phyloP scores from a whole-genome alignment of 2,888 invertebrate species.

The Phalera bucephala region DNA sequence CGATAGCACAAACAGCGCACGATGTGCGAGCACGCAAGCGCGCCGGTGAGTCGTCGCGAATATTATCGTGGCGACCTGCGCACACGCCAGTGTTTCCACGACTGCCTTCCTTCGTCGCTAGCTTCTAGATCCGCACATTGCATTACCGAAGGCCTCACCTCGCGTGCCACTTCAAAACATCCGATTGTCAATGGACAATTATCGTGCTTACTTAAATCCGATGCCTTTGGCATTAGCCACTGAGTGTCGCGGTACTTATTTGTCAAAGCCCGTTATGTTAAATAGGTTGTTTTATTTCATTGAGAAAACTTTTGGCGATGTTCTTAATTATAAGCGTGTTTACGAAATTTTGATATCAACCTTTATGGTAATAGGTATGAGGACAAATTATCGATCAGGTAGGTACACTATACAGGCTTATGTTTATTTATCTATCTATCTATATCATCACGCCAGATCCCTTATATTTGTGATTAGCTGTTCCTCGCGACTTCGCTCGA shows the following conservation, averaged over 20 bases:
- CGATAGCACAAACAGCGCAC: conserved; percentile 47
- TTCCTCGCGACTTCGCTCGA: too few species aligned
- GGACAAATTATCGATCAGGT: too few species aligned
- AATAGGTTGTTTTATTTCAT: too few species aligned
- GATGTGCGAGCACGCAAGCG: conserved; percentile 34
- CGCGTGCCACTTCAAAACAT: conserved; percentile 60
- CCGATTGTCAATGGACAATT: conserved; percentile 47
- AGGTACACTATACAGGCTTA: too few species aligned
- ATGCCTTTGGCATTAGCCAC: conserved; percentile 10
- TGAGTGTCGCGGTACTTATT: conserved; percentile 6
- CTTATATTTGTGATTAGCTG: too few species aligned
- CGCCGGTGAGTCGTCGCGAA: conserved; percentile 33
- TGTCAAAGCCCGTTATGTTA: conserved; percentile 3
- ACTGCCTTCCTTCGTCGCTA: conserved; percentile 48
- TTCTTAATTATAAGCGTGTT: too few species aligned
- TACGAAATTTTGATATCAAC: too few species aligned
- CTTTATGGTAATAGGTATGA: too few species aligned
- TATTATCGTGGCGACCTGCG: conserved; percentile 51
- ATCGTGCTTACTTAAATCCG: conserved; percentile 26
- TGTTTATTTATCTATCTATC: too few species aligned
- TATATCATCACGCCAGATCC: too few species aligned
- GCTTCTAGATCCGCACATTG: conserved; percentile 43
- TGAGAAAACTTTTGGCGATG: too few species aligned
- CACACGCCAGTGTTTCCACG: conserved; percentile 61
- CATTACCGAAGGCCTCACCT: conserved; percentile 51